Percentiles rank a stretch among this genome's conserved stretches.
These are phyloP conservation scores for Umimayanthus chanpuru DNA, from an alignment of 92 coral and sea anemone genomes.

Conservation along the genomic window DNA sequence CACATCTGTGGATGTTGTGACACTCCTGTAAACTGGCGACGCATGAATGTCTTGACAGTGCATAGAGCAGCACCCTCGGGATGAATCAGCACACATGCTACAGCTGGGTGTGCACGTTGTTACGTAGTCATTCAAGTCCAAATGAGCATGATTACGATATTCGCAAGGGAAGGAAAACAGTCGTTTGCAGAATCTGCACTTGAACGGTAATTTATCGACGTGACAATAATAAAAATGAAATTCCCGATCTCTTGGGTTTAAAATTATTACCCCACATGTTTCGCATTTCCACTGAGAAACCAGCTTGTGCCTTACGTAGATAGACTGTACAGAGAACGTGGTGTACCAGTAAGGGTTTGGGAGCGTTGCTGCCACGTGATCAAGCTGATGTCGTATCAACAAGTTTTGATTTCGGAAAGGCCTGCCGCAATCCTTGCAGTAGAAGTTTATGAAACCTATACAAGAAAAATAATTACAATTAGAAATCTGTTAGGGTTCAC, in stretches of 20 bases:
- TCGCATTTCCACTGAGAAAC: background rate
- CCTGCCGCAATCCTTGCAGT: background rate
- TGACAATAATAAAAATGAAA: background rate
- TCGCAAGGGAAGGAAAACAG: background rate
- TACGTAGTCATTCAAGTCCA: too few relatives aligned
- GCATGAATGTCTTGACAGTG: too few relatives aligned
- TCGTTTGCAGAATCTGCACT: background rate
- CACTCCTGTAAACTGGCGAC: too few relatives aligned
- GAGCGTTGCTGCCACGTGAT: background rate
- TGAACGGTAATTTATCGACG: background rate
- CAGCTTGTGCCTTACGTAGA: background rate
- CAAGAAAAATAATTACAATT: too few relatives aligned
- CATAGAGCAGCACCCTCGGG: too few relatives aligned
- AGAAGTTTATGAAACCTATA: background rate
- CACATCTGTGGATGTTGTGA: too few relatives aligned
- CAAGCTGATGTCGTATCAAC: background rate
- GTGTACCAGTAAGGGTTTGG: background rate
- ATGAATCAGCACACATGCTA: too few relatives aligned
- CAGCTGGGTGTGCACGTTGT: too few relatives aligned
- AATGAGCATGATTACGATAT: too few relatives aligned
- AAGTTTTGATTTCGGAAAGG: background rate
- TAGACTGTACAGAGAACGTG: background rate
- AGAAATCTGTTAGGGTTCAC: too few relatives aligned
- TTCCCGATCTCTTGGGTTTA: background rate
- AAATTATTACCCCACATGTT: background rate